These are phyloP conservation scores for Peromyscus maniculatus DNA, from an alignment of 2,113 vertebrate species.

Conservation along the genomic window DNA sequence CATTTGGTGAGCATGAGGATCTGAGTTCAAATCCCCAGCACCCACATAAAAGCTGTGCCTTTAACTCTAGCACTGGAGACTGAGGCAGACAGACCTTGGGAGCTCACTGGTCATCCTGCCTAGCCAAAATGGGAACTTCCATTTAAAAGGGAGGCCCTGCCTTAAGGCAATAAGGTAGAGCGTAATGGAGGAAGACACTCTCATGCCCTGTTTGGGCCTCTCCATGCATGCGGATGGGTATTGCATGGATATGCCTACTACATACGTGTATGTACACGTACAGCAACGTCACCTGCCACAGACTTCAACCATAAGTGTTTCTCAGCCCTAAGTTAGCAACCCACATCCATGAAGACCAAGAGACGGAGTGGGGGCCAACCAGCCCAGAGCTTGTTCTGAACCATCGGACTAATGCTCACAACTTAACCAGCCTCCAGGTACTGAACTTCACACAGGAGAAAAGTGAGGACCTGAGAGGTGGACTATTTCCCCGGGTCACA, in stretches of 20 bases:
- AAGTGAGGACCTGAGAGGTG: not conserved
- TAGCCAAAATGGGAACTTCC: not conserved
- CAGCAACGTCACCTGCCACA: not conserved
- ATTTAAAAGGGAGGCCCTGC: not conserved
- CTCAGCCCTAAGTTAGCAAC: not conserved
- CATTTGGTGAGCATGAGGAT: not conserved
- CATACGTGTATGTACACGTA: not conserved
- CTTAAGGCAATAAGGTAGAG: not conserved
- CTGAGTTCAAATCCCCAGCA: not conserved
- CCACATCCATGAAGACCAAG: fast-evolving
- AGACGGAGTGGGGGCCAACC: not conserved
- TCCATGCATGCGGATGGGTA: not conserved
- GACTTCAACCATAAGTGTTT: not conserved
- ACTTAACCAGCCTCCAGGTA: not conserved
- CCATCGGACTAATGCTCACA: not conserved
- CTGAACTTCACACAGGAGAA: not conserved
- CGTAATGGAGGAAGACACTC: not conserved
- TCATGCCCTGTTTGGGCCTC: not conserved
- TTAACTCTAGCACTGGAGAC: not conserved
- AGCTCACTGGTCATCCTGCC: too few species aligned
- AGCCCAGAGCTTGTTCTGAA: not conserved
- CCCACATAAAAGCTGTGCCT: not conserved
- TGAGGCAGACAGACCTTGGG: not conserved
- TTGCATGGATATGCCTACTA: too few species aligned
- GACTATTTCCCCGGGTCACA: not conserved